Conservation (phyloP, 2,113 vertebrate species). For the Rostratula benghalensis region DNA sequence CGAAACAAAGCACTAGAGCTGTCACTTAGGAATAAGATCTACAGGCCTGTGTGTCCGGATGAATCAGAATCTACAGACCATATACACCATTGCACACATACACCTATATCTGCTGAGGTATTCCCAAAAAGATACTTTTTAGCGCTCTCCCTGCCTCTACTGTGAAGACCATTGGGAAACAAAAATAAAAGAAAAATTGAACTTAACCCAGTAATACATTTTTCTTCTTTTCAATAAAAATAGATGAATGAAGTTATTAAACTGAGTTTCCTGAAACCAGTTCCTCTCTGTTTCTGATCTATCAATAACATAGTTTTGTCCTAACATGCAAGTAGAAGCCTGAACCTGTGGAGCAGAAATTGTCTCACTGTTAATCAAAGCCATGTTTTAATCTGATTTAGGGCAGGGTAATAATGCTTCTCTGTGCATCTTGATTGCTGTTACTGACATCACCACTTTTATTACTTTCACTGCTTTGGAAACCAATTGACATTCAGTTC, state of each 20-base stretch:
- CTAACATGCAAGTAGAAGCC: background rate
- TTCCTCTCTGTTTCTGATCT: background rate
- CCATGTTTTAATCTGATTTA: slow-evolving; percentile 29
- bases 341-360: background rate
- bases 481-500: slow-evolving; percentile 55
- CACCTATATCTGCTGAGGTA: background rate
- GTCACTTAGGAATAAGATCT: background rate
- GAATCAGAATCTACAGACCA: background rate
- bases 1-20: background rate
- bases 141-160: background rate
- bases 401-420: slow-evolving; percentile 23
- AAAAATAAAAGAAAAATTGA: background rate
- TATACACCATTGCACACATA: fast-evolving
- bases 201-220: background rate
- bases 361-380: slow-evolving; percentile 7
- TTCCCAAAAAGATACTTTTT: background rate
- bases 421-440: slow-evolving; percentile 24
- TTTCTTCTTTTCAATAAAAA: background rate
- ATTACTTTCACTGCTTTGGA: slow-evolving; percentile 47
- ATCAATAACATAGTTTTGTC: background rate
- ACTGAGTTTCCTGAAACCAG: background rate
- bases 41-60: background rate
- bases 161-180: background rate
- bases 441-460: slow-evolving; percentile 54
- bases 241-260: background rate